A percentile compares a stretch with the other conserved stretches of the same genome.
phyloP scores from a whole-genome alignment of 2,797 vertebrate genomes.

The Molothrus ater region DNA sequence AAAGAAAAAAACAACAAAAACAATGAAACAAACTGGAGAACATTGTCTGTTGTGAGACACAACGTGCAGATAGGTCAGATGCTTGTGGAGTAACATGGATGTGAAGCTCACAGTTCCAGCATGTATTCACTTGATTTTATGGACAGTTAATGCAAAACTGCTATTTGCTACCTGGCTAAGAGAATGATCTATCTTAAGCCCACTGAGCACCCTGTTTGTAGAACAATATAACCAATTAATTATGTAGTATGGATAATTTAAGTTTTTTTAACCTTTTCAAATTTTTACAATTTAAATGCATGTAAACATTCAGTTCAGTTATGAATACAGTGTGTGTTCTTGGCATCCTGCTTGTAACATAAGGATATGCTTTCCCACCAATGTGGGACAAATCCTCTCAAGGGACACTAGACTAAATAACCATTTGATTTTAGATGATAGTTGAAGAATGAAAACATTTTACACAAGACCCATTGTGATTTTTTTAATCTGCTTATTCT shows the following conservation, averaged over 20 bases:
- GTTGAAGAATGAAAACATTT: neutral
- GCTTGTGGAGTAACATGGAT: neutral
- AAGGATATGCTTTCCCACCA: neutral
- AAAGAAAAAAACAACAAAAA: neutral
- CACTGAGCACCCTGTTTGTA: neutral
- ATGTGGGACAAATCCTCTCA: slow-evolving; percentile 1
- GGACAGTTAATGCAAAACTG: neutral
- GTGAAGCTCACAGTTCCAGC: neutral
- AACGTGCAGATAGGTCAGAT: neutral
- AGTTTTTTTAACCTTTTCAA: neutral
- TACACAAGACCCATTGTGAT: neutral
- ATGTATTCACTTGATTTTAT: neutral
- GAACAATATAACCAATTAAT: neutral
- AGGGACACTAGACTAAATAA: neutral
- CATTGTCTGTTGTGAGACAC: neutral
- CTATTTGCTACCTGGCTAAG: neutral
- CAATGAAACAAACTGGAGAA: neutral
- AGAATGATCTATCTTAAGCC: neutral
- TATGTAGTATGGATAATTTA: neutral
- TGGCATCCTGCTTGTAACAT: neutral
- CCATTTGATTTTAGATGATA: neutral
- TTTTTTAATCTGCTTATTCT: neutral
- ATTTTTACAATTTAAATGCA: neutral
- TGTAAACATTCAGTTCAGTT: neutral
- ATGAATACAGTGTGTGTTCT: neutral